Base-by-base conservation (phyloP, 1,140 invertebrate genomes). In the Leptopilina boulardi region DNA sequence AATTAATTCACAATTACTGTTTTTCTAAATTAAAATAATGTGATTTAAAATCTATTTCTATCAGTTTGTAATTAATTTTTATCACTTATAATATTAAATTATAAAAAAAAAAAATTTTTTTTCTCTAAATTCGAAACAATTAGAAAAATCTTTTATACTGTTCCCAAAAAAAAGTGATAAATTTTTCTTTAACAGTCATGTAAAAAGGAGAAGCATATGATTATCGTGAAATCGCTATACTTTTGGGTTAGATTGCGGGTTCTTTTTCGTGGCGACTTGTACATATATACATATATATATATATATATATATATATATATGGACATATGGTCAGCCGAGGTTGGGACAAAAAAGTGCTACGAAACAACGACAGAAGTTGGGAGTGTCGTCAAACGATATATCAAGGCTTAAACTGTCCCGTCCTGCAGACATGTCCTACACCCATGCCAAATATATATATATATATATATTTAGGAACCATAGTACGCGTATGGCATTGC, bases 361-460 rank as follows among this genome's bases (percentile, higher is more conserved):
- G 88, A 89, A 89, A 88, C 85, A 87, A 84, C 86, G 89, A 91
- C 90, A 91, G 90, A 91, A 91, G 90, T 91, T 91, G 90, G 90
- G 90, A 90, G 90, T 91, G 90, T 91, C 90, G 86, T 72, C 80
- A 80, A 82, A 86, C 89, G 89, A 91, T 91, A 91, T 91, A 91
- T 91, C 90, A 91, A 90, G 90, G 90, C 90, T 90, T 91, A 91
- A 90, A 91, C 90, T 90, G 89, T 91, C 89, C 88, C 87, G 86
- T 85, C 82, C 83, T 87, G 85, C 84, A 84, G 80, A 83, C 85
- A 83, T 89, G 88, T 90, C 83, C 83, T 84, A 87, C 84, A 82
- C 77, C 75, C 74, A 59, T 70, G 54, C 70, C n/a, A n/a, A n/a
- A n/a, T n/a, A n/a, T 71, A 70, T 73, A 59, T 70, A 74, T 79